These are phyloP conservation scores for Tetranychus truncatus DNA, from an alignment of 2,888 invertebrate genomes.

Conservation along the genomic window DNA sequence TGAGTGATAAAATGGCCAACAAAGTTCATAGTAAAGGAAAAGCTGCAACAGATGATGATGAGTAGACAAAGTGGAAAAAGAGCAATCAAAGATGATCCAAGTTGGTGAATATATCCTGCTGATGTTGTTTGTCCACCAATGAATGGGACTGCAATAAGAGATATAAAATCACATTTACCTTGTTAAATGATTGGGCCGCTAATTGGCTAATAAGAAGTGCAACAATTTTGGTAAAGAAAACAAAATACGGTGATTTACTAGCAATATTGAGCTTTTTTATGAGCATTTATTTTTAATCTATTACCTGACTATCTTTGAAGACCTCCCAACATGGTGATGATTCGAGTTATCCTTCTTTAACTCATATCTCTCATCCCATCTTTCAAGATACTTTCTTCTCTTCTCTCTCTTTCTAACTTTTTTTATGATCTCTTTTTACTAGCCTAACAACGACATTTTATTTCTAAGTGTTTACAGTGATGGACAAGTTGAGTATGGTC, in stretches of 20 bases:
- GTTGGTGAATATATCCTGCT: background rate
- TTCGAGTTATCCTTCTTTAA: background rate
- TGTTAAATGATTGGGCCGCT: background rate
- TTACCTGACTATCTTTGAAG: background rate
- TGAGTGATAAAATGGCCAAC: background rate
- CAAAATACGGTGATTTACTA: background rate
- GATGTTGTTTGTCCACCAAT: background rate
- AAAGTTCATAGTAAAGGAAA: background rate
- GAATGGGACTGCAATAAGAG: background rate
- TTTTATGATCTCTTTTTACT: background rate
- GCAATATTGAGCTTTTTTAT: background rate
- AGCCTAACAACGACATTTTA: background rate
- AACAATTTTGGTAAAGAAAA: background rate
- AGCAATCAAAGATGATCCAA: background rate
- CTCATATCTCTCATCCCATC: background rate
- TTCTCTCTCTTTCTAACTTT: background rate
- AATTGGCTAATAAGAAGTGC: background rate
- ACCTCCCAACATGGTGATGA: background rate
- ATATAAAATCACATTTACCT: background rate
- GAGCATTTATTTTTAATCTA: background rate
- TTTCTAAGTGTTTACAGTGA: background rate
- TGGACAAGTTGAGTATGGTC: background rate
- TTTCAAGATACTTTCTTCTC: background rate
- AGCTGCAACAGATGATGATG: no score
- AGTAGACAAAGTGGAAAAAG: background rate